Evolutionary conservation across 1,140 invertebrate species (phyloP).

Genomic region (Drosophila biarmipes): DNA sequence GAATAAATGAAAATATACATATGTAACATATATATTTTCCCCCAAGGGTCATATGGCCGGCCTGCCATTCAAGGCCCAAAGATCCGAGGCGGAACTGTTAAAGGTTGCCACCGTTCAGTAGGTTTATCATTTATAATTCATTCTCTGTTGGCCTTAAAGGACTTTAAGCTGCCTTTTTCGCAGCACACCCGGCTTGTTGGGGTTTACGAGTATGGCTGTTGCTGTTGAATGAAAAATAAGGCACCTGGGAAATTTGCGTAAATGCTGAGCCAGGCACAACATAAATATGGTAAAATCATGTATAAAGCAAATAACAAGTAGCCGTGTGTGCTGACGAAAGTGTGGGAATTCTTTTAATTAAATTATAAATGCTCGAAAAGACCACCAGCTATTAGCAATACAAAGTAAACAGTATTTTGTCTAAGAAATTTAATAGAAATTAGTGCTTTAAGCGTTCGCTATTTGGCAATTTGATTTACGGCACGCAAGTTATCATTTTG

Average conservation of each 20-base stretch:
- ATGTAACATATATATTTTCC: constrained; percentile 20
- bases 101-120: constrained; percentile 34
- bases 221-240: constrained; percentile 41
- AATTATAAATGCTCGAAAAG: constrained; percentile 23
- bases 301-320: constrained; percentile 30
- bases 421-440: background rate
- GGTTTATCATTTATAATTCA: constrained; percentile 49
- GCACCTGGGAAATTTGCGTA: constrained; percentile 51
- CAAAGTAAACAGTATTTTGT: background rate
- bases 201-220: constrained; percentile 18
- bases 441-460: background rate
- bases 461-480: constrained; percentile 7
- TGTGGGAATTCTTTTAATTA: constrained; percentile 32
- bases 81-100: constrained; percentile 13
- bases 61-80: constrained; percentile 20
- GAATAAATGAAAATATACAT: constrained; percentile 11
- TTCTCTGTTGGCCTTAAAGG: constrained; percentile 36
- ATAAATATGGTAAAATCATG: constrained; percentile 38
- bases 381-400: background rate
- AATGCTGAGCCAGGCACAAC: constrained; percentile 27
- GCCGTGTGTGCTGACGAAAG: background rate
- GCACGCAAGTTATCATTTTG: constrained; percentile 24
- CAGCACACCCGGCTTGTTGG: constrained; percentile 17
- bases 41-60: constrained; percentile 13
- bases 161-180: constrained; percentile 41